Evolutionary conservation across 2,797 vertebrate genomes (phyloP).

Genomic region (Melanotaenia parkinsoni): DNA sequence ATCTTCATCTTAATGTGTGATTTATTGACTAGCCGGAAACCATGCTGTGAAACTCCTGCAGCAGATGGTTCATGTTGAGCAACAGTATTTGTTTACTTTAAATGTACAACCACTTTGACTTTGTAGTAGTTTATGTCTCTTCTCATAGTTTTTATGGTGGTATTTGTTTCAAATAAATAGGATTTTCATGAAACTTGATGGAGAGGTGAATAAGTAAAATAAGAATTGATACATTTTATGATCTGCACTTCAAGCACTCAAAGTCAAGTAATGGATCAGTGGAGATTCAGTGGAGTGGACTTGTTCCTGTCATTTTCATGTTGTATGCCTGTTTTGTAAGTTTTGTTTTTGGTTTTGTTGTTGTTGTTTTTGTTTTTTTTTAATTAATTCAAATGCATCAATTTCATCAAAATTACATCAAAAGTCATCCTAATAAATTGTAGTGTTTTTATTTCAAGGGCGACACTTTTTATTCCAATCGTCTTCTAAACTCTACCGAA

Average conservation of each 20-base stretch:
- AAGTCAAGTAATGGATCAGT: no score
- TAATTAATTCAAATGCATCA: not conserved
- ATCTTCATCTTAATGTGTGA: conserved; percentile 32
- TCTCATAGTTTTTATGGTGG: conserved; percentile 2
- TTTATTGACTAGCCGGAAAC: conserved; percentile 30
- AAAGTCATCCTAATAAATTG: no score
- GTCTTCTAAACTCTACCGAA: no score
- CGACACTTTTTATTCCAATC: no score
- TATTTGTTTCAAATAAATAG: not conserved
- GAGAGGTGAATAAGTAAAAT: not conserved
- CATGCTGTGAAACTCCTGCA: conserved; percentile 39
- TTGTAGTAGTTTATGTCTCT: conserved; percentile 6
- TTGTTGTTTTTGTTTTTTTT: no score
- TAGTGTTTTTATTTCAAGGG: no score
- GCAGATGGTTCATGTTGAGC: conserved; percentile 36
- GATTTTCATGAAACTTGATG: not conserved
- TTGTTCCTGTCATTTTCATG: not conserved
- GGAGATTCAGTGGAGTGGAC: not conserved
- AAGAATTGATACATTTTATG: not conserved
- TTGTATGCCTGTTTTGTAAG: not conserved
- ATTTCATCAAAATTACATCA: no score
- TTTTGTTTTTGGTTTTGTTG: not conserved
- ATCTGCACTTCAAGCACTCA: no score
- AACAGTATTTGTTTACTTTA: conserved; percentile 23
- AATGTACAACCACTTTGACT: conserved; percentile 10